Percentiles rank a stretch among this genome's conserved stretches.
Conservation (phyloP, 2,113 vertebrate species). For the Cygnus atratus region DNA sequence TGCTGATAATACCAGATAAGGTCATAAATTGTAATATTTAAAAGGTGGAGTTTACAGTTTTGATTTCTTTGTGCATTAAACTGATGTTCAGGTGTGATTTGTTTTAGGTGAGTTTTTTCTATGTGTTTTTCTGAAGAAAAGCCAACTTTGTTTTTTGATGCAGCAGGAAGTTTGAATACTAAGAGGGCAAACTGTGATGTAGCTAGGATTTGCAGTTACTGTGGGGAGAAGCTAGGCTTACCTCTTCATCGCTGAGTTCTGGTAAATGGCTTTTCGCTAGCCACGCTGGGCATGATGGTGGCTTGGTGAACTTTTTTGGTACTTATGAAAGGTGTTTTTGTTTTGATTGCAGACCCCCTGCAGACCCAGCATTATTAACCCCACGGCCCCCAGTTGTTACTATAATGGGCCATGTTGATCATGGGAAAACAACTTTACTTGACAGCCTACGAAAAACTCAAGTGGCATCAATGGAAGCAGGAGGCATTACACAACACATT, state of each 20-base stretch:
- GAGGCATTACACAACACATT: constrained; percentile 90
- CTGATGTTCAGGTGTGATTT: neutral
- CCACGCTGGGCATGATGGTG: fast-evolving
- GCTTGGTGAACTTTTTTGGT: neutral
- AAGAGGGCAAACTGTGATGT: neutral
- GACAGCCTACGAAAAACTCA: constrained; percentile 92
- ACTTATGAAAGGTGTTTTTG: neutral
- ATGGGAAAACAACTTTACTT: constrained; percentile 94
- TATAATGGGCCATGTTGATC: constrained; percentile 97
- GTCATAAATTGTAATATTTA: neutral
- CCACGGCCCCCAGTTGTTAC: constrained; percentile 89
- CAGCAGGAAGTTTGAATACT: neutral
- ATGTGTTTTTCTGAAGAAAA: neutral
- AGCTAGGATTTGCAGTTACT: too few relatives aligned
- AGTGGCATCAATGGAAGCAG: constrained; percentile 83
- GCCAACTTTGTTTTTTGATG: neutral
- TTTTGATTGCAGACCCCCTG: constrained; percentile 77
- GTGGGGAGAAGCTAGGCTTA: neutral
- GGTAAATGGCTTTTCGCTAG: fast-evolving
- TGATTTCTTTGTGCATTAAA: neutral
- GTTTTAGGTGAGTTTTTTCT: neutral
- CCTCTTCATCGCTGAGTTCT: neutral
- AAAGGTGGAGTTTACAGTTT: neutral
- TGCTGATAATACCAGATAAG: neutral
- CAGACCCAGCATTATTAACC: constrained; percentile 79